Base-by-base conservation (phyloP, 2,797 vertebrate genomes). In the Acanthurus leucopareius region DNA sequence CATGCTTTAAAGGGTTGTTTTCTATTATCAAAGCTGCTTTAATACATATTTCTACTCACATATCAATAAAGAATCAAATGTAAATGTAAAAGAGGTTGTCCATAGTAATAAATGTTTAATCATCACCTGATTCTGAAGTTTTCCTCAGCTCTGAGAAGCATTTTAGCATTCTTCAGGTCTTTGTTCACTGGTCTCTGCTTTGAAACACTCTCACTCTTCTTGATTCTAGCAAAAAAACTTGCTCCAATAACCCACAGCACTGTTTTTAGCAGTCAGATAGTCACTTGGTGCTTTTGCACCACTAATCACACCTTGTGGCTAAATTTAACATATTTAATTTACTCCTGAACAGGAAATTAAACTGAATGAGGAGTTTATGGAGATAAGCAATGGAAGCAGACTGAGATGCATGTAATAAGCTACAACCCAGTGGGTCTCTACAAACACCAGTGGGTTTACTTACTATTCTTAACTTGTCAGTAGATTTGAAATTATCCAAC, bases 261-360 rank as follows among this genome's bases (percentile, higher is more conserved):
- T 10, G 19, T 52, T 68, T 48, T 53, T 2, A 56, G 53, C 5
- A 56, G 22, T 10, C 44, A 40, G 2, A 15, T 14, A 28, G 7
- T 15, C 54, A 64, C 16, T 45, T 59, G 59, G 35, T 56, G 7
- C 32, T 53, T 59, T 2, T 53, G n/a, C 35, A 10, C 1, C 8
- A 17, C 25, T 58, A 28, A 48, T 20, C 10, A 1, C 28, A 64
- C 48, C 38, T 47, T 59, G 38, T 20, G n/a, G 15, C 44, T 63
- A 45, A 35, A 19, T 69, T 66, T 44, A 14, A 61, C 51, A 61
- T 28, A 40, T 54, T 42, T 20, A 49, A 64, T 61, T 71, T 67
- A 51, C 14, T 64, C 48, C 10, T 51, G 8, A 53, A 57, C 35
- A 53, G 61, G 10, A 56, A 78, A 73, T 75, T 60, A 53, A 75